These are phyloP conservation scores for Leucopsar rothschildi DNA, from an alignment of 2,113 vertebrate species.

Conservation along the genomic window DNA sequence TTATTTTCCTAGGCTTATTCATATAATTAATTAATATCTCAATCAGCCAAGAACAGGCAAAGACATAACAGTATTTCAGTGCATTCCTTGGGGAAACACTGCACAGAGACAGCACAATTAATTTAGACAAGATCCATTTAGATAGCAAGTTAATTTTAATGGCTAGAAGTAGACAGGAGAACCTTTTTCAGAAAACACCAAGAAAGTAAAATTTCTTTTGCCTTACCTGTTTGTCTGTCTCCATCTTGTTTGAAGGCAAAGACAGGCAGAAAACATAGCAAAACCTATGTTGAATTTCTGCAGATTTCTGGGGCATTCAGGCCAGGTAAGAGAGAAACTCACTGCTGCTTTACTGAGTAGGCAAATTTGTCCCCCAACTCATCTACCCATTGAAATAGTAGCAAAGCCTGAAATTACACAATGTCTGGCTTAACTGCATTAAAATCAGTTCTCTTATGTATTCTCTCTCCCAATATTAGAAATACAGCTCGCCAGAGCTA, in stretches of 20 bases:
- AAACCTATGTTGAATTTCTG: not conserved
- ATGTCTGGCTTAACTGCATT: not conserved
- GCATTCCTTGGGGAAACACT: constrained; percentile 24
- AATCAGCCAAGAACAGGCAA: constrained; percentile 40
- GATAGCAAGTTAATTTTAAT: constrained; percentile 41
- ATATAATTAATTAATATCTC: constrained; percentile 58
- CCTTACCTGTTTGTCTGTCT: not conserved
- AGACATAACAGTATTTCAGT: constrained; percentile 31
- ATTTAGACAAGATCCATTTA: constrained; percentile 48
- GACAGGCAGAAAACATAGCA: not conserved
- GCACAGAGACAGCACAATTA: constrained; percentile 26
- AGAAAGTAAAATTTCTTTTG: not conserved
- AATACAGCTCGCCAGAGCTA: not conserved
- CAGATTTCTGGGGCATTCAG: not conserved
- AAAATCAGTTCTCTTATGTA: not conserved
- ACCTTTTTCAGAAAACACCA: not conserved
- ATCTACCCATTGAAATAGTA: not conserved
- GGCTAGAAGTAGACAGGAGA: not conserved
- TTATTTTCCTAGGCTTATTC: not conserved
- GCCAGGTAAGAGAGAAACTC: not conserved
- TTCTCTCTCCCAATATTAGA: not conserved
- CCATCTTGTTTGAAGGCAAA: not conserved
- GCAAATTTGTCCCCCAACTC: not conserved
- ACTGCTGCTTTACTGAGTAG: not conserved
- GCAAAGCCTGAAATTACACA: not conserved